phyloP scores from a whole-genome alignment of 1,140 invertebrate genomes.

The Watersipora subatra region DNA sequence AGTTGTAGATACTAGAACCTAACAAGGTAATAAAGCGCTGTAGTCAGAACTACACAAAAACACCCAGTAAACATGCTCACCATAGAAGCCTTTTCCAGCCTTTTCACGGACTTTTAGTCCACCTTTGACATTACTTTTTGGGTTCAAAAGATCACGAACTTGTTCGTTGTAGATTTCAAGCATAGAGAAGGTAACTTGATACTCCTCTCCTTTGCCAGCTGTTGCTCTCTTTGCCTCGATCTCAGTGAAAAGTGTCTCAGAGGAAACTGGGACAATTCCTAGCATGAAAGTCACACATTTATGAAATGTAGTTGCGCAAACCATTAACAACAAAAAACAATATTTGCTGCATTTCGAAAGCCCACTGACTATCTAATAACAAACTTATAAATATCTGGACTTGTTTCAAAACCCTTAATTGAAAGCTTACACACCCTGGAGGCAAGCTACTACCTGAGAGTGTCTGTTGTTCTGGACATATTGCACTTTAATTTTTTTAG shows the following conservation, averaged over 20 bases:
- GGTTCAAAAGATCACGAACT: constrained; percentile 42
- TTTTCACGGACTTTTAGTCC: constrained; percentile 45
- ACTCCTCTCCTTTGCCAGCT: constrained; percentile 29
- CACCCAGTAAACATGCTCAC: too few species aligned
- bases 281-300: too few species aligned
- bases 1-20: too few species aligned
- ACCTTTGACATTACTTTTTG: constrained; percentile 34
- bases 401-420: too few species aligned
- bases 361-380: not conserved
- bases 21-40: too few species aligned
- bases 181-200: constrained; percentile 17
- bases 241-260: constrained; percentile 59
- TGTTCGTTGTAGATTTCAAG: constrained; percentile 50
- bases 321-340: not conserved
- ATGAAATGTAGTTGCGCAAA: not conserved
- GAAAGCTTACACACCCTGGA: too few species aligned
- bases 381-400: not conserved
- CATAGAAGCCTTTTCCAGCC: constrained; percentile 47
- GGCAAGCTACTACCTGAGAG: too few species aligned
- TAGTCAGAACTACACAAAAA: too few species aligned
- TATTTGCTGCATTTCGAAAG: not conserved
- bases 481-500: too few species aligned
- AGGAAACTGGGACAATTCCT: constrained; percentile 73
- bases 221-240: constrained; percentile 34
- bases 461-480: too few species aligned